Evolutionary conservation across 2,797 vertebrate genomes (phyloP), one percentile per base, ranked within the genome.

Genomic region (Lacerta viridis): DNA sequence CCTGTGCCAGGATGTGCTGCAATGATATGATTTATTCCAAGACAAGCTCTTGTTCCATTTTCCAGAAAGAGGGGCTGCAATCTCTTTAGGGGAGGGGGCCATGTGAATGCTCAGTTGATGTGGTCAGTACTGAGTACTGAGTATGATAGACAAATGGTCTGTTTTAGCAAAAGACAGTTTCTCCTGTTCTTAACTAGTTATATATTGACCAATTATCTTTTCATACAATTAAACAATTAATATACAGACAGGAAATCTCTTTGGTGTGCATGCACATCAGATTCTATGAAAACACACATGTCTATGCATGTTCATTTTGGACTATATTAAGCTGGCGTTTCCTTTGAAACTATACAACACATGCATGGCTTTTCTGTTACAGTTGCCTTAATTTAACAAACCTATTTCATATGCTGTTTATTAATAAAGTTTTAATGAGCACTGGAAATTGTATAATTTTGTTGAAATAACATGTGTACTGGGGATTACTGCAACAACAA

Each of bases 331-430:
- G 15, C 4, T 43, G 13, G 55, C 13, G 8, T 6, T 3, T 39
- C 11, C 64, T 75, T 8, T 43, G 55, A 81, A 75, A 36, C n/a
- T 36, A 3, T 59, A 25, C 10, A 27, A 75, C 59, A 10, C 0
- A 83, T 66, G 15, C 61, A 7, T 0, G 0, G 27, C 7, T 27
- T 64, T 80, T n/a, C 10, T 7, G 7, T 50, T 39, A 71, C 23
- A 0, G 3, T 1, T 69, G 33, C 66, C 17, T 20, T 27, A 15
- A 23, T 72, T 80, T 41, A 0, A 23, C 29, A 71, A 39, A 7
- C 33, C 15, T 18, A 6, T 46, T 69, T 25, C 10, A 55, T 39
- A 4, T 11, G 25, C 29, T n/a, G 18, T 41, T 33, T 84, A 66
- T 1, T 0, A 50, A 46, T n/a, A 43, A 74, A 79, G 75, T 72